Percentiles rank a stretch among this genome's conserved stretches.
phyloP scores from a whole-genome alignment of 2,888 invertebrate genomes.

The Prosapia bicincta region DNA sequence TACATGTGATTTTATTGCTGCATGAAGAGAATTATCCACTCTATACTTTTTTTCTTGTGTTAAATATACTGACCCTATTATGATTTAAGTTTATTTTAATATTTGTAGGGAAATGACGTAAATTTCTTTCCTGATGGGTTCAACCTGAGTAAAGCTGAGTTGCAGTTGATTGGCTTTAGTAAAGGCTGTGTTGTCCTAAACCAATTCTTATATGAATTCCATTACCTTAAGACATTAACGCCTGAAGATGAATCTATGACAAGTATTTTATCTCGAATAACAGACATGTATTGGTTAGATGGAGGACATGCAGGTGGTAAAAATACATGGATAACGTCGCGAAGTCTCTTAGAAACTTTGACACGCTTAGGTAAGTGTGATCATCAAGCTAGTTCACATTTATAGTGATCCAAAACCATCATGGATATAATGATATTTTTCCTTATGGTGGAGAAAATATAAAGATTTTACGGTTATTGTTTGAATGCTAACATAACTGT shows the following conservation, averaged over 20 bases:
- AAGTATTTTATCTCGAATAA: constrained; percentile 62
- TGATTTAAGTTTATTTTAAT: no score
- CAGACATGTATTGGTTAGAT: constrained; percentile 85
- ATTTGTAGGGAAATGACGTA: not conserved
- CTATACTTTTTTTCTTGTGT: no score
- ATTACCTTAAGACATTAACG: constrained; percentile 64
- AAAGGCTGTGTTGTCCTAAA: constrained; percentile 93
- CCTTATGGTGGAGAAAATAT: no score
- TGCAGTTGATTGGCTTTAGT: constrained; percentile 73
- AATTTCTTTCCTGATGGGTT: constrained; percentile 1
- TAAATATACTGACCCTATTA: no score
- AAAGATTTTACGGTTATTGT: no score
- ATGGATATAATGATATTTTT: no score
- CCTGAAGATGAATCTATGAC: constrained; percentile 61
- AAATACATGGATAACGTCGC: constrained; percentile 83
- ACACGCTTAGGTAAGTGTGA: constrained; percentile 60
- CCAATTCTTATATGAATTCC: constrained; percentile 83
- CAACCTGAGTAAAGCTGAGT: constrained; percentile 5
- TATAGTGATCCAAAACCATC: no score
- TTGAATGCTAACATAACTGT: no score
- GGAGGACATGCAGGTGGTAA: constrained; percentile 87
- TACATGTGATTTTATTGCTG: no score
- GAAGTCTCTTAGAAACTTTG: constrained; percentile 67
- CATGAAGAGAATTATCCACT: no score
- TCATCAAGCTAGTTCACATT: no score